Evolutionary conservation across 2,113 vertebrate genomes (phyloP), one percentile per base, ranked within the genome.

Genomic region (Agapornis roseicollis): DNA sequence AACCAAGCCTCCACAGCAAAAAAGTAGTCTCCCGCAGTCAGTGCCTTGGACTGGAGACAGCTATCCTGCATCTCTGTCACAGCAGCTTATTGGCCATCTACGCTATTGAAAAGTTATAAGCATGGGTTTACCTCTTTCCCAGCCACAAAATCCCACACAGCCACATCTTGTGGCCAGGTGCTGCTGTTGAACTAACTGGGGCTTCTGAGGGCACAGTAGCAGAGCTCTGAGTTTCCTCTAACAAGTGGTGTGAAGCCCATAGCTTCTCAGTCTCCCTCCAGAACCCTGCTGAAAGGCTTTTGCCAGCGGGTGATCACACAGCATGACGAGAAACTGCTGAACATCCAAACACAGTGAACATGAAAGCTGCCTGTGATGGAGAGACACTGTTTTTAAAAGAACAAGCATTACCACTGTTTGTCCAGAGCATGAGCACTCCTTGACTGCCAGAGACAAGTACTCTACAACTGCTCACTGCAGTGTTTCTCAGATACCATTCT

Each of bases 1-100:
- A 97, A 97, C 97, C 61, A 41, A 97, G 81, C 77, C 87, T 96
- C 82, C 88, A 93, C 52, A 78, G 90, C 69, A 92, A 83, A 93
- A 74, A 70, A 72, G 74, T 65, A 39, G 68, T 61, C 79, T 93
- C 92, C 93, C 2, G 13, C 88, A 95, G 81, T 91, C 79, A 55
- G 80, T 25, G 50, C 69, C 74, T 84, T 41, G 93, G 93, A 92
- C 91, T 58, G 71, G 71, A 92, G 71, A 76, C 79, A 93, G 94
- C 66, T 94, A 91, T 79, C 94, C 80, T 52, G 81, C 80, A 58
- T 71, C 60, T 84, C 66, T 44, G n/a, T 29, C 92, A 82, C 55
- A 79, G 81, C 79, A 83, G 85, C 41, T 68, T 24, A 69, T 1
- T 8, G 3, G 61, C 46, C 55, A 28, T 65, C 60, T 35, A n/a